These are phyloP conservation scores for Zaprionus taronus DNA, from an alignment of 1,140 invertebrate genomes.

Conservation along the genomic window DNA sequence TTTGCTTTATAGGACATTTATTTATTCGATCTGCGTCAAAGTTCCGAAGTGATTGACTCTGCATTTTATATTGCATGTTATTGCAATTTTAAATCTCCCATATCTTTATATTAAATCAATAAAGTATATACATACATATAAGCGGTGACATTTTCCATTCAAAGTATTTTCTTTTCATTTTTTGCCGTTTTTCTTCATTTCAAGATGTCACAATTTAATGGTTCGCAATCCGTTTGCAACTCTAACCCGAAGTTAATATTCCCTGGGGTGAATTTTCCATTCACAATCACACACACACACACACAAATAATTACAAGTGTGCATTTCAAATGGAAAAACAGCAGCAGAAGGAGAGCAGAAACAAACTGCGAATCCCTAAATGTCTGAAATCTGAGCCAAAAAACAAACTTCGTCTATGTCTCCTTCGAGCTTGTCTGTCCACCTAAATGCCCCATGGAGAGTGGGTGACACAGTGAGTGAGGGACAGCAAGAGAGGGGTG, in stretches of 20 bases:
- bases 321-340: slow-evolving; percentile 37
- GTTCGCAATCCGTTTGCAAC: slow-evolving; percentile 18
- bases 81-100: too few relatives aligned
- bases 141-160: not conserved
- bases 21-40: too few relatives aligned
- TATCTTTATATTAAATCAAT: not conserved
- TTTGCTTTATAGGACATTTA: too few relatives aligned
- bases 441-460: slow-evolving; percentile 4
- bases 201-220: slow-evolving; percentile 26
- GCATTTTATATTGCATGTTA: too few relatives aligned
- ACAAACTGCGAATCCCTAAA: slow-evolving; percentile 24
- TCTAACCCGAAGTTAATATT: slow-evolving; percentile 30
- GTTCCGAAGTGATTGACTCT: too few relatives aligned
- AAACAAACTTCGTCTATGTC: slow-evolving; percentile 31
- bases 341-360: slow-evolving; percentile 4
- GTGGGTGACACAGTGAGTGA: not conserved
- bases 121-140: not conserved
- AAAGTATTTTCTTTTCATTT: not conserved
- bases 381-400: slow-evolving; percentile 43
- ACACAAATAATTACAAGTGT: slow-evolving; percentile 42
- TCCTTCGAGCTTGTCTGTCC: slow-evolving; percentile 8
- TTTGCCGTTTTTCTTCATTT: not conserved
- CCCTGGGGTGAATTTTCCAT: slow-evolving; percentile 43
- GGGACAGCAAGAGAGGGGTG: not conserved
- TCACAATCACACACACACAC: slow-evolving; percentile 16